Percentiles rank a stretch among this genome's conserved stretches.
phyloP scores from a whole-genome alignment of 2,888 invertebrate species.

The Acrobeloides nanus region DNA sequence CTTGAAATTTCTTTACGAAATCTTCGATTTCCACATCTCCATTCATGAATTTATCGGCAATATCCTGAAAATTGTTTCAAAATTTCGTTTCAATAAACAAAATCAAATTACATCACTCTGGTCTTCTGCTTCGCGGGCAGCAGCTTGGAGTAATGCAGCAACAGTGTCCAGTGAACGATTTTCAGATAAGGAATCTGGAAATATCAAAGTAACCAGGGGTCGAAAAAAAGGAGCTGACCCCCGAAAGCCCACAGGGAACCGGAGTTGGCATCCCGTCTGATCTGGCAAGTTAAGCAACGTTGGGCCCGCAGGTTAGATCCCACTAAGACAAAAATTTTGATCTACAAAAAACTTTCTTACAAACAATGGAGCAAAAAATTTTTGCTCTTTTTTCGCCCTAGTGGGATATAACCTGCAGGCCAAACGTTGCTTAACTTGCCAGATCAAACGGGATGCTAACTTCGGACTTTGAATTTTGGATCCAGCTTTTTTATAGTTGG shows the following conservation, averaged over 20 bases:
- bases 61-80: slow-evolving; percentile 21
- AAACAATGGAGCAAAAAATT: too few relatives aligned
- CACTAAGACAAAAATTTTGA: too few relatives aligned
- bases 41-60: slow-evolving; percentile 72
- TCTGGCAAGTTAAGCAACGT: too few relatives aligned
- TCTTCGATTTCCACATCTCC: slow-evolving; percentile 68
- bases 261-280: too few relatives aligned
- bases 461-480: too few relatives aligned
- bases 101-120: slow-evolving; percentile 69
- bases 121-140: slow-evolving; percentile 85
- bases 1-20: slow-evolving; percentile 76
- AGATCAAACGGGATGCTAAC: too few relatives aligned
- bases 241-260: not conserved
- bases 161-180: slow-evolving; percentile 76
- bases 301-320: too few relatives aligned
- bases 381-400: too few relatives aligned
- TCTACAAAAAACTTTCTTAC: too few relatives aligned
- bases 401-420: not conserved
- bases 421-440: too few relatives aligned
- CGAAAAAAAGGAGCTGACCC: slow-evolving; percentile 4
- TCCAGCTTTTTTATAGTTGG: too few relatives aligned
- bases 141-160: slow-evolving; percentile 77
- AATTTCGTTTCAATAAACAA: slow-evolving; percentile 4
- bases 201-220: not conserved
- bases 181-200: slow-evolving; percentile 69